phyloP scores from a whole-genome alignment of 2,888 invertebrate species.

The Timandra comae region DNA sequence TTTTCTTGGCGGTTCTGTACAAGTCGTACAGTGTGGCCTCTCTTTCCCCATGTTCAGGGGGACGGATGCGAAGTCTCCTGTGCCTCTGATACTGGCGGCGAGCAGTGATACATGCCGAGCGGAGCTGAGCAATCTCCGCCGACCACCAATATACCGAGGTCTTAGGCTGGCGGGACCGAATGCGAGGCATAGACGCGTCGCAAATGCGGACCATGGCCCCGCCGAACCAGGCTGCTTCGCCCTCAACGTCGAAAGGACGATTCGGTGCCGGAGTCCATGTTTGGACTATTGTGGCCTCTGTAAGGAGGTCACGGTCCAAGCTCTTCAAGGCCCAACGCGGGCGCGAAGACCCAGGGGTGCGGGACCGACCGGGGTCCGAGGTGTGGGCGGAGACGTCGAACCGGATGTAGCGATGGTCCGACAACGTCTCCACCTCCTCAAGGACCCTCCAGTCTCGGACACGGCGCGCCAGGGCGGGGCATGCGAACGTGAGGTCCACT shows the following conservation, averaged over 20 bases:
- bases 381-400: slow-evolving; percentile 1
- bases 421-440: neutral
- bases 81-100: neutral
- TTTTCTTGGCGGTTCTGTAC: neutral
- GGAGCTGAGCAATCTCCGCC: neutral
- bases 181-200: neutral
- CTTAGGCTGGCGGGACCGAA: too few relatives aligned
- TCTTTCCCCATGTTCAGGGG: neutral
- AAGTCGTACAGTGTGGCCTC: neutral
- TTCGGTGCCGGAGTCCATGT: slow-evolving; percentile 2
- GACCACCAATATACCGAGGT: too few relatives aligned
- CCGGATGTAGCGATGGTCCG: neutral
- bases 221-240: slow-evolving; percentile 1
- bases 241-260: neutral
- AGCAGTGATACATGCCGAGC: neutral
- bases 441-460: neutral
- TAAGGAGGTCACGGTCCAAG: slow-evolving; percentile 4
- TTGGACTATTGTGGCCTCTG: slow-evolving; percentile 13
- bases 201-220: slow-evolving; percentile 1
- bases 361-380: slow-evolving; percentile 1
- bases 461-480: too few relatives aligned
- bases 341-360: too few relatives aligned
- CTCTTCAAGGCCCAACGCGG: too few relatives aligned
- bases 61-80: too few relatives aligned
- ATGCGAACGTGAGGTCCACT: too few relatives aligned